Evolutionary conservation across 1,140 invertebrate genomes (phyloP), one percentile per base, ranked within the genome.

Genomic region (Tetramorium parvispinum): DNA sequence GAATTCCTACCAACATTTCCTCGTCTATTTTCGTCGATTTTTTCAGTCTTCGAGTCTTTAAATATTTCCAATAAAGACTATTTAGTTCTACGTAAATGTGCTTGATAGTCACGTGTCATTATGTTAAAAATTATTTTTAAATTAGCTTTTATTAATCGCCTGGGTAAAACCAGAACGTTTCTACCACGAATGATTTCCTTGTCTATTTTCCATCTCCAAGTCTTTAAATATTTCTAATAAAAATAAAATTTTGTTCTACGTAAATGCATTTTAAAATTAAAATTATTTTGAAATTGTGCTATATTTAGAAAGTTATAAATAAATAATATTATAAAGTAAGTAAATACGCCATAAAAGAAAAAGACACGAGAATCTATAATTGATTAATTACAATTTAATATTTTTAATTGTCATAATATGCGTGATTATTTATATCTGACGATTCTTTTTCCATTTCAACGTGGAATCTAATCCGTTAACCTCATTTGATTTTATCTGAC

Each of bases 401-500:
- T 8, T 32, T 78, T n/a, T 16, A 49, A n/a, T 65, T 11, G 2
- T 27, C 3, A 32, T 61, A 59, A 43, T 13, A 46, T 24, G 10
- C 8, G 16, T 46, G 6, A 21, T 46, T 32, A 21, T 63, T n/a
- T 51, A 61, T 43, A 13, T 79, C 66, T 66, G 8, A 53, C 3
- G 7, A 51, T 11, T 70, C 3, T 70, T 81, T 24, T 51, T 79
- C 21, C 32, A 79, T 81, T 70, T 27, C 11, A 55, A 27, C 21
- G 18, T 6, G 65, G 49, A 71, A 55, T 55, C 51, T 82, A 70
- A 70, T 70, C 32, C 51, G 24, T 40, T 82, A 73, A 46, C 68
- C 68, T 46, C 53, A 10, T 83, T 83, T 24, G 79, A 83, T 83
- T 61, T 57, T 73, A 83, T 75, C 79, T 11, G 13, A 11, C 68